A percentile compares a stretch with the other conserved stretches of the same genome.
phyloP scores from a whole-genome alignment of 2,888 invertebrate genomes.

The Lasioglossum leucozonium region DNA sequence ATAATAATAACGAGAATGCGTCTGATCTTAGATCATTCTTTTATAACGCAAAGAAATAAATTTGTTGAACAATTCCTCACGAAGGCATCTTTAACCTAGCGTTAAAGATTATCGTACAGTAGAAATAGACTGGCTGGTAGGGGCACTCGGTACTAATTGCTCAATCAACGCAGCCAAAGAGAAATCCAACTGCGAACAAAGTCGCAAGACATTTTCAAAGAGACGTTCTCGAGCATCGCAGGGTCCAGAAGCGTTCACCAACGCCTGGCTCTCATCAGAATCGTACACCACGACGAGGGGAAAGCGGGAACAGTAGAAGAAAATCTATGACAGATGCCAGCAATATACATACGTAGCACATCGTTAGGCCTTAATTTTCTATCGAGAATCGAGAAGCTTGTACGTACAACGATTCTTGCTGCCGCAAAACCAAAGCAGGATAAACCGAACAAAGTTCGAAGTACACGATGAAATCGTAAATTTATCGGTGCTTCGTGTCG shows the following conservation, averaged over 20 bases:
- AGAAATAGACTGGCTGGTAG: background rate
- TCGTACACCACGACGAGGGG: conserved; percentile 26
- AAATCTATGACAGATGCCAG: conserved; percentile 23
- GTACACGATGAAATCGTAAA: conserved; percentile 15
- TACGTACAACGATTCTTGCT: conserved; percentile 12
- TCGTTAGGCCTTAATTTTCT: conserved; percentile 44
- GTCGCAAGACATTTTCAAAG: background rate
- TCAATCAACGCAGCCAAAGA: background rate
- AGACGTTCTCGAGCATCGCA: background rate
- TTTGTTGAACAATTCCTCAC: too few species aligned
- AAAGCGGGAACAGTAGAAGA: conserved; percentile 5
- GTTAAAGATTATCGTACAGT: background rate
- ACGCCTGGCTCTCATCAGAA: conserved; percentile 23
- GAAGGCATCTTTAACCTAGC: background rate
- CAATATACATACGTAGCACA: conserved; percentile 24
- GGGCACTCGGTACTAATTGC: background rate
- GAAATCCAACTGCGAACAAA: background rate
- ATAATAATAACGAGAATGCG: background rate
- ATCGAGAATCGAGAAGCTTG: conserved; percentile 33
- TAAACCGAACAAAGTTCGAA: conserved; percentile 30
- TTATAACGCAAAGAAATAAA: too few species aligned
- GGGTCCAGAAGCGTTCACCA: background rate
- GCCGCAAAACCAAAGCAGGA: conserved; percentile 8
- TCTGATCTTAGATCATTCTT: background rate
- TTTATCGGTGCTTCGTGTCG: conserved; percentile 29